These are phyloP conservation scores for Synergus laeviventris DNA, from an alignment of 2,888 invertebrate genomes.

Conservation along the genomic window DNA sequence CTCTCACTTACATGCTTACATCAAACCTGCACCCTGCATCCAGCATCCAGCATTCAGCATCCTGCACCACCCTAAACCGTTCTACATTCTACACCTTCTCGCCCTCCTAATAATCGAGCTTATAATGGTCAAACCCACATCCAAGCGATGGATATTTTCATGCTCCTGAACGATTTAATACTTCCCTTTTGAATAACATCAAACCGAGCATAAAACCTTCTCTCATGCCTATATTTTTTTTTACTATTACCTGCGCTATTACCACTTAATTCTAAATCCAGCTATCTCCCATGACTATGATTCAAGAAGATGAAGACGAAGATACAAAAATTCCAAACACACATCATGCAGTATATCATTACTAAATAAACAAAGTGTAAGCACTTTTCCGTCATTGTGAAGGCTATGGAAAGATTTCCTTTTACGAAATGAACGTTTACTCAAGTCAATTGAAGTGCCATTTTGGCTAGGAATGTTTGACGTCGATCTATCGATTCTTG, in stretches of 20 bases:
- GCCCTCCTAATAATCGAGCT: constrained; percentile 22
- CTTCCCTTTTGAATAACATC: background rate
- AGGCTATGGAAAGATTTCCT: background rate
- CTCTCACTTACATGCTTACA: constrained; percentile 53
- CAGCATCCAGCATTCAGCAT: constrained; percentile 46
- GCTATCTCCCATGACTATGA: too few species aligned
- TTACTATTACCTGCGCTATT: background rate
- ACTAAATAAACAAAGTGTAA: background rate
- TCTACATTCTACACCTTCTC: constrained; percentile 32
- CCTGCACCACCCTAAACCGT: background rate
- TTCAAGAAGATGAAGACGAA: background rate
- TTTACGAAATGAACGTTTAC: background rate
- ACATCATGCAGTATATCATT: background rate
- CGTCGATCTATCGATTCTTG: background rate
- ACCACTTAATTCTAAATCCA: background rate
- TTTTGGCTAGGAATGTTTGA: background rate
- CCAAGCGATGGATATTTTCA: constrained; percentile 27
- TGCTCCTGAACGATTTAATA: constrained; percentile 37
- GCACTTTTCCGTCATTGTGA: background rate
- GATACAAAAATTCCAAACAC: background rate
- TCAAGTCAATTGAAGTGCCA: background rate
- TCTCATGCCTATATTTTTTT: background rate
- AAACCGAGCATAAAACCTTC: background rate
- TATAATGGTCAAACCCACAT: constrained; percentile 30
- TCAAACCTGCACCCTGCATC: constrained; percentile 45